Conservation (phyloP, 2,113 vertebrate genomes). For the Podilymbus podiceps region DNA sequence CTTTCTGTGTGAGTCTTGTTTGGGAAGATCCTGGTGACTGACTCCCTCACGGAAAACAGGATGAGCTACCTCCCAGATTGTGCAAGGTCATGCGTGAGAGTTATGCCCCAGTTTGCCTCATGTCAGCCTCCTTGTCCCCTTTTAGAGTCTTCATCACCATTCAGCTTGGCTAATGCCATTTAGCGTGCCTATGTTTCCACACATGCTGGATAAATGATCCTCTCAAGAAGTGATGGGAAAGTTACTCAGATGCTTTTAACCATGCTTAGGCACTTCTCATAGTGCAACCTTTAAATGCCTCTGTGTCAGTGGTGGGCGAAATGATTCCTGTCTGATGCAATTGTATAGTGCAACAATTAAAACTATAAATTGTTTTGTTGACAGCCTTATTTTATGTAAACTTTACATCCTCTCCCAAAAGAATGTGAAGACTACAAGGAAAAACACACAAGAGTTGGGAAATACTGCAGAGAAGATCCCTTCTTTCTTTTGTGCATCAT, state of each 20-base stretch:
- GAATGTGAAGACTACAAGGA: neutral
- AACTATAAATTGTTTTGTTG: neutral
- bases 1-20: neutral
- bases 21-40: neutral
- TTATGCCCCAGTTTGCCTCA: neutral
- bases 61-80: neutral
- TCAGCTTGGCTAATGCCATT: neutral
- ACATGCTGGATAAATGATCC: neutral
- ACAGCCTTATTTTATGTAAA: neutral
- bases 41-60: neutral
- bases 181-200: neutral
- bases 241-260: neutral
- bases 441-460: neutral
- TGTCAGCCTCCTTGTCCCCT: neutral
- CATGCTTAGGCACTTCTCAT: neutral
- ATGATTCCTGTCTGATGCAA: neutral
- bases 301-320: neutral
- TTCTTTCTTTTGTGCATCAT: neutral
- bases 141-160: rapidly evolving
- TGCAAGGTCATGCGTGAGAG: neutral
- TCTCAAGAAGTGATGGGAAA: neutral
- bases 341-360: neutral
- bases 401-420: neutral
- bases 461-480: neutral
- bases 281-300: neutral